A percentile compares a stretch with the other conserved stretches of the same genome.
Conservation (phyloP, 2,113 vertebrate species). For the Chunga burmeisteri region DNA sequence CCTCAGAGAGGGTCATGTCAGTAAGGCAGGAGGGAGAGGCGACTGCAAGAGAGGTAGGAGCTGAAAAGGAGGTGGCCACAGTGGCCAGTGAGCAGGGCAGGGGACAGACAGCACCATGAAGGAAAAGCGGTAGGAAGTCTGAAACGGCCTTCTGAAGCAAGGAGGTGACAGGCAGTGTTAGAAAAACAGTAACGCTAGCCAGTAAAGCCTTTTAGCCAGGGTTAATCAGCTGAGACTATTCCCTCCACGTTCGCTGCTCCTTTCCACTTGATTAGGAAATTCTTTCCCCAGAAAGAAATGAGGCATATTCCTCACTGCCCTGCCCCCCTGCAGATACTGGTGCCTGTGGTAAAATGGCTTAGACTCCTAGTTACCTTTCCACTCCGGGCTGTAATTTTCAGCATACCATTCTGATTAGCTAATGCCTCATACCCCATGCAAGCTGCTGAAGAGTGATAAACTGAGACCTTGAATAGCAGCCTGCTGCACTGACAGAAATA, state of each 20-base stretch:
- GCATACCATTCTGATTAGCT: constrained; percentile 33
- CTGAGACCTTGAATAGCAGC: neutral
- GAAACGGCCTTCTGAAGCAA: neutral
- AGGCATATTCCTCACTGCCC: neutral
- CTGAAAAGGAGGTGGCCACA: neutral
- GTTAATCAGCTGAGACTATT: neutral
- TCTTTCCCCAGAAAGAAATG: neutral
- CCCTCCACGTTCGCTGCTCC: neutral
- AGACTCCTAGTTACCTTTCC: neutral
- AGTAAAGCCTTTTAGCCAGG: neutral
- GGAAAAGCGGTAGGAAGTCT: neutral
- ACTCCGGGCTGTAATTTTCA: neutral
- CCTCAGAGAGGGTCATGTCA: neutral
- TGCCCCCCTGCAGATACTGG: neutral
- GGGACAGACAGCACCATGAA: neutral
- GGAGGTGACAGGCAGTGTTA: neutral
- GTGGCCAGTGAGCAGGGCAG: neutral
- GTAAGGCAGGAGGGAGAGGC: neutral
- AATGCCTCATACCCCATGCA: neutral
- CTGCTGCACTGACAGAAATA: neutral
- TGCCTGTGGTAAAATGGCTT: neutral
- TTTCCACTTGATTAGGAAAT: neutral
- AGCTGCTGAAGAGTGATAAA: neutral
- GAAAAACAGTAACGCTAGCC: neutral
- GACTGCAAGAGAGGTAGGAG: neutral